Evolutionary conservation across 37 sponge, comb jelly and placozoan genomes (phyloP).

Genomic region (Tethya wilhelma): DNA sequence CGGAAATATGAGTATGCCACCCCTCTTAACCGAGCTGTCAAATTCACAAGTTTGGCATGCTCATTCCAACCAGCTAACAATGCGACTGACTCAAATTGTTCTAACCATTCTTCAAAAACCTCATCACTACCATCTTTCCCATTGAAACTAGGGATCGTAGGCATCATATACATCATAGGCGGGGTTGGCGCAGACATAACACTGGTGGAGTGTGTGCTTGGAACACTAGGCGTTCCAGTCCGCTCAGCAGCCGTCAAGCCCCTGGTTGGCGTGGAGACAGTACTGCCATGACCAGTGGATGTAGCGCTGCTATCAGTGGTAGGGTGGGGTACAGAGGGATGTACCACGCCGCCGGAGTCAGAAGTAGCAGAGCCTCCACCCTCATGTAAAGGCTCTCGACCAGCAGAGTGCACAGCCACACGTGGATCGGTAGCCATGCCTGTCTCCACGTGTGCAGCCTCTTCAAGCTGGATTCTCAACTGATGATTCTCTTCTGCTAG

Average conservation of each 20-base stretch:
- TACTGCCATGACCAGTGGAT: not conserved
- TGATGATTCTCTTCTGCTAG: too few relatives aligned
- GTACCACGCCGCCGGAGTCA: not conserved
- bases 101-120: constrained; percentile 49
- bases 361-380: not conserved
- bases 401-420: too few relatives aligned
- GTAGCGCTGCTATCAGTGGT: not conserved
- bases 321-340: not conserved
- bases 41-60: constrained; percentile 42
- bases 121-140: constrained; percentile 43
- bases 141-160: constrained; percentile 39
- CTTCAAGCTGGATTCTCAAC: too few relatives aligned
- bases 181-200: not conserved
- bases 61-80: constrained; percentile 32
- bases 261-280: not conserved
- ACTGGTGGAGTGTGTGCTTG: not conserved
- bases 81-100: constrained; percentile 59
- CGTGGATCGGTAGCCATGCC: too few relatives aligned
- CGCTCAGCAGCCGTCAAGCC: not conserved
- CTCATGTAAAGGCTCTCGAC: too few relatives aligned
- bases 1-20: constrained; percentile 56
- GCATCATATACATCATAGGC: constrained; percentile 12
- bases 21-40: constrained; percentile 38
- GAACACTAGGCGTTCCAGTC: not conserved
- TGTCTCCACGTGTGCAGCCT: too few relatives aligned